These are phyloP conservation scores for Martes martes DNA, from an alignment of 2,113 vertebrate genomes.

Conservation along the genomic window DNA sequence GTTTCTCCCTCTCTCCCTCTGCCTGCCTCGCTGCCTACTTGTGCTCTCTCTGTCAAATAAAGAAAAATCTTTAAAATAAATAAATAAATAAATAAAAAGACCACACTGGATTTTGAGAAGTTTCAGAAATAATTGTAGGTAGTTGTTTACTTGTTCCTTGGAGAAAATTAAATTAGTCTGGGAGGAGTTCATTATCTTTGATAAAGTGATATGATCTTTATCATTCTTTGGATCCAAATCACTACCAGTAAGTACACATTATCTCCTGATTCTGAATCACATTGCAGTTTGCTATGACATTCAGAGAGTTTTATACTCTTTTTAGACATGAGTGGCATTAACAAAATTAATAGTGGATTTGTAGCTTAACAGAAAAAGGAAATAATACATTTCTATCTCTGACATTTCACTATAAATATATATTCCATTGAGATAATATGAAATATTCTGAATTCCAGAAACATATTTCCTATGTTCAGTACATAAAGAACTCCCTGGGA, in stretches of 20 bases:
- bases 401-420: neutral
- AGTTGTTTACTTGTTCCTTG: neutral
- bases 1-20: too few species aligned
- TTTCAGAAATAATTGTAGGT: neutral
- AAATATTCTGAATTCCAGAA: neutral
- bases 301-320: neutral
- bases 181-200: neutral
- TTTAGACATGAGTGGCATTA: neutral
- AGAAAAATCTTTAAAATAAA: too few species aligned
- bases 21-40: too few species aligned
- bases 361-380: neutral
- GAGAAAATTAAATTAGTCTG: neutral
- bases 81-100: neutral
- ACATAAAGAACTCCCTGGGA: neutral
- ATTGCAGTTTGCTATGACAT: neutral
- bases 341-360: neutral
- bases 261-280: neutral
- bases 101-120: neutral
- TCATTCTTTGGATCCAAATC: neutral
- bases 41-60: too few species aligned
- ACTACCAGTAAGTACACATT: neutral
- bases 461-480: neutral
- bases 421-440: neutral
- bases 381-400: neutral
- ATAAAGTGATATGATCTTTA: neutral